Base-by-base conservation (phyloP, 1,140 invertebrate genomes). In the Batillaria attramentaria region DNA sequence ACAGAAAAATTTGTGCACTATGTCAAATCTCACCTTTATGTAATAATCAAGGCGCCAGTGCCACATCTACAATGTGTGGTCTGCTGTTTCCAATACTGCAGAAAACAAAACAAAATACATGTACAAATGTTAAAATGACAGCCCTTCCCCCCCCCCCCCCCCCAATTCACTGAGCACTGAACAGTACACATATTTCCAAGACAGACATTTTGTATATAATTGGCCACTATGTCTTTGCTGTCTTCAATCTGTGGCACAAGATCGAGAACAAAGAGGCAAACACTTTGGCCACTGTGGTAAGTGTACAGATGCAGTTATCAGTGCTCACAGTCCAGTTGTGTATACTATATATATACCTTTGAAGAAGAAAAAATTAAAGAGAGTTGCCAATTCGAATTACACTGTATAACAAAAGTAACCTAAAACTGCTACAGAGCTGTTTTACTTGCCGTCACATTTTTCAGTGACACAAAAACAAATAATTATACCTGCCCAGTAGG, bases 31-130 rank as follows among this genome's bases (percentile, higher is more conserved):
- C 84, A 89, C 88, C 81, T 90, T 89, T 3, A 90, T 88, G 76
- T 89, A 87, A 65, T 89, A 90, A 77, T 90, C 89, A 43, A 90
- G 78, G 74, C 89, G 80, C 89, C 89, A 90, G 72, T 89, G n/a
- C 85, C 10, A 89, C 85, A 85, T 90, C 89, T 24, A 90, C 89
- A 77, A 90, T 86, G 72, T 89, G 87, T 31, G 88, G 87, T 66
- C 82, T 83, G 68, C 82, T 82, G 33, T 62, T 85, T 24, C 88
- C 85, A 60, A 88, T 79, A 82, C 88, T 89, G 80, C 37, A 84
- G 81, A 60, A 78, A 24, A 81, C 43, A 74, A 37, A 31, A 31
- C 13, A 28, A 77, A 46, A 41, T 4, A 57, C 28, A 35, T 37
- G 3, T 24, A 35, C 28, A 24, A 60, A 54, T 8, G 28, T 50